Percentiles rank a stretch among this genome's conserved stretches.
These are phyloP conservation scores for Alviniconcha marisindica DNA, from an alignment of 1,140 invertebrate species.

Conservation along the genomic window DNA sequence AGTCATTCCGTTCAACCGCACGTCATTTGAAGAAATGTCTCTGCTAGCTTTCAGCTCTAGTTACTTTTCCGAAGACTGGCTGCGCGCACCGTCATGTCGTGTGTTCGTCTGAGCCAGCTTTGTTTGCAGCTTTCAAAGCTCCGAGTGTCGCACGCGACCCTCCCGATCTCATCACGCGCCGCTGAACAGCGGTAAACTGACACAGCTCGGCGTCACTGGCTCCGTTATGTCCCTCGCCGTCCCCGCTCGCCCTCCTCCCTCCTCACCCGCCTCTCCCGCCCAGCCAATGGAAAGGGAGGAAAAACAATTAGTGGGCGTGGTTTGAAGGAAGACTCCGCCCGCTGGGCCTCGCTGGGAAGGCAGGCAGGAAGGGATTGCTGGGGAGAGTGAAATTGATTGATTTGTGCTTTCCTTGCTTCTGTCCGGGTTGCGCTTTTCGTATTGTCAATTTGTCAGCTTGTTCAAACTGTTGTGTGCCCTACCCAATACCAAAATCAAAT, in stretches of 20 bases:
- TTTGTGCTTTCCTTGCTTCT: neutral
- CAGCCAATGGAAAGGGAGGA: neutral
- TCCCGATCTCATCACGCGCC: neutral
- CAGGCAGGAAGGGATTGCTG: neutral
- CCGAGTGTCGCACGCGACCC: too few species aligned
- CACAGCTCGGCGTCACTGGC: neutral
- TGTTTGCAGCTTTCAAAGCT: too few species aligned
- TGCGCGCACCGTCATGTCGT: too few species aligned
- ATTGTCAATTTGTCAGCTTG: too few species aligned
- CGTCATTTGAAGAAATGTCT: too few species aligned
- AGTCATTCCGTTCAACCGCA: too few species aligned
- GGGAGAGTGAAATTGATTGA: slow-evolving; percentile 9
- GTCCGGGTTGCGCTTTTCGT: too few species aligned
- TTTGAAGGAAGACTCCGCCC: neutral
- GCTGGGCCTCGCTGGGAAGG: neutral
- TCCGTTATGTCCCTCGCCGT: slow-evolving; percentile 11
- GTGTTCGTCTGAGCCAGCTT: too few species aligned
- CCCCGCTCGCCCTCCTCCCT: neutral
- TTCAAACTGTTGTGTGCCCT: too few species aligned
- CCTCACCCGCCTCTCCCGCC: neutral
- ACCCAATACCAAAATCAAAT: neutral
- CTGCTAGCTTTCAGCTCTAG: too few species aligned
- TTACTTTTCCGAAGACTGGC: too few species aligned
- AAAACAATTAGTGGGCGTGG: slow-evolving; percentile 29
- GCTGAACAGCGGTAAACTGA: neutral